phyloP scores from a whole-genome alignment of 2,797 vertebrate species.

The Cygnus olor region DNA sequence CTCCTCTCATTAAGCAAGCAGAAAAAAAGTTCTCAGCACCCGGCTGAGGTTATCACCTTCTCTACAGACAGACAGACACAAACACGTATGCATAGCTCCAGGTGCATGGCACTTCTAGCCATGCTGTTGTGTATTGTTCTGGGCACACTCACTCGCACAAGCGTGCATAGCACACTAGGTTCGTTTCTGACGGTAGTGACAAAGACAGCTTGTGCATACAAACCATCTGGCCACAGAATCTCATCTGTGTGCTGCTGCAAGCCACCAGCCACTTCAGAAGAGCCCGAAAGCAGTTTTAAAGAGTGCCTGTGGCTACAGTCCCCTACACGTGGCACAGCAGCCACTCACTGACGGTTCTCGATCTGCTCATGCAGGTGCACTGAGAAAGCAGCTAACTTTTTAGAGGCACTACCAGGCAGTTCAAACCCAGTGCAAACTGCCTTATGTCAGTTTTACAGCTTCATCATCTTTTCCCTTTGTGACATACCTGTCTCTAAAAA shows the following conservation, averaged over 20 bases:
- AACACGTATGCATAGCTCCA: rapidly evolving
- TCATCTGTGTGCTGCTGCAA: neutral
- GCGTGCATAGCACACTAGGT: rapidly evolving
- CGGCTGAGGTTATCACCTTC: neutral
- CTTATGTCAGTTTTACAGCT: neutral
- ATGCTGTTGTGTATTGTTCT: rapidly evolving
- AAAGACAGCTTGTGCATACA: neutral
- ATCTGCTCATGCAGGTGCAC: neutral
- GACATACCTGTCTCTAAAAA: neutral
- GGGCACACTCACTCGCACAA: neutral
- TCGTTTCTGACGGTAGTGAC: rapidly evolving
- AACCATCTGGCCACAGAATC: neutral
- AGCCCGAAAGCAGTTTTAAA: neutral
- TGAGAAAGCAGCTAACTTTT: neutral
- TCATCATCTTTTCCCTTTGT: neutral
- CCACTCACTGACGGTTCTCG: neutral
- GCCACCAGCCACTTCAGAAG: rapidly evolving
- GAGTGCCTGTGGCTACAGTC: rapidly evolving
- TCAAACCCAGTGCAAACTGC: neutral
- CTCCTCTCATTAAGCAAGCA: neutral
- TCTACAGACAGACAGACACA: rapidly evolving
- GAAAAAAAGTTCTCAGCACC: neutral
- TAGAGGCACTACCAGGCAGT: neutral
- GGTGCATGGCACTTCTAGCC: rapidly evolving
- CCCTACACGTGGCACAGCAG: neutral